Conservation (phyloP, 2,888 invertebrate species). For the Eristalinus aeneus region DNA sequence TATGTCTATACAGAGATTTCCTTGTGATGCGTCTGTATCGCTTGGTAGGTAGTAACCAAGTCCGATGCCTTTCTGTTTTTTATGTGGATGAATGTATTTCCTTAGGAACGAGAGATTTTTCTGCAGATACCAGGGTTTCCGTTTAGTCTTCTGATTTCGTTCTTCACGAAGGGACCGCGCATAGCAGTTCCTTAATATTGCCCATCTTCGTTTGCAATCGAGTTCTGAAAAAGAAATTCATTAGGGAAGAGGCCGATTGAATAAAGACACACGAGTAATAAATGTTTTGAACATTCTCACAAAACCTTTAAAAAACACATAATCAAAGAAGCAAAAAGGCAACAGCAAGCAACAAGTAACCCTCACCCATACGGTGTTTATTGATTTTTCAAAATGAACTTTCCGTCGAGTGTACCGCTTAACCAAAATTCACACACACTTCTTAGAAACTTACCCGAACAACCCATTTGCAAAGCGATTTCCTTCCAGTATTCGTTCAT, state of each 20-base stretch:
- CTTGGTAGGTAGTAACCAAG: too few relatives aligned
- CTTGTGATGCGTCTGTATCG: neutral
- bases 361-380: too few relatives aligned
- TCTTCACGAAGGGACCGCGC: constrained; percentile 30
- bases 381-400: too few relatives aligned
- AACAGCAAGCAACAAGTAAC: neutral
- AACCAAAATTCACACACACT: neutral
- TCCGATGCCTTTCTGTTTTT: neutral
- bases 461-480: constrained; percentile 11
- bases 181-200: constrained; percentile 39
- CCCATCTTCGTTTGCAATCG: constrained; percentile 30
- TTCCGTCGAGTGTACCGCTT: neutral
- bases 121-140: constrained; percentile 34
- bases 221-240: constrained; percentile 19
- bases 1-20: neutral
- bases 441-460: constrained; percentile 11
- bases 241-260: neutral
- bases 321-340: too few relatives aligned
- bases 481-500: constrained; percentile 36
- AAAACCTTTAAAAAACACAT: too few relatives aligned
- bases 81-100: constrained; percentile 3
- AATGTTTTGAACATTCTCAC: neutral
- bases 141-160: neutral
- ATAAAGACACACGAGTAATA: too few relatives aligned
- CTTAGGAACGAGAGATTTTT: constrained; percentile 25